Conservation (phyloP, 1,140 invertebrate genomes). For the Drosophila parabipectinata region DNA sequence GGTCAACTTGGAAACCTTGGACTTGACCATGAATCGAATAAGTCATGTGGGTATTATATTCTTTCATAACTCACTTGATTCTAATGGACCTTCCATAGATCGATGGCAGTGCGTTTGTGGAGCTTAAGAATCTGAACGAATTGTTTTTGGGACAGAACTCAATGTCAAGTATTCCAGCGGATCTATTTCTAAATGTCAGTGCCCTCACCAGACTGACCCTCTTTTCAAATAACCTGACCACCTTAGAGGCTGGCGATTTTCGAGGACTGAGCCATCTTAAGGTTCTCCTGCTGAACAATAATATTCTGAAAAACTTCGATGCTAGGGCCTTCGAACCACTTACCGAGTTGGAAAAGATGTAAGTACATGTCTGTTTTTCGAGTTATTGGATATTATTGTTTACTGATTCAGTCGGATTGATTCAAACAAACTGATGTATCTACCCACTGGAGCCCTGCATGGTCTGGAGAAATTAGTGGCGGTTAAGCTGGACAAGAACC, state of each 20-base stretch:
- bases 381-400: constrained; percentile 28
- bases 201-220: constrained; percentile 86
- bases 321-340: constrained; percentile 85
- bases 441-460: constrained; percentile 89
- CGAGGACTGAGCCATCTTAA: constrained; percentile 86
- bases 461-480: constrained; percentile 87
- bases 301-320: constrained; percentile 85
- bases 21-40: constrained; percentile 87
- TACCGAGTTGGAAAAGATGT: constrained; percentile 85
- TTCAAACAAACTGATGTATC: constrained; percentile 90
- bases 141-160: constrained; percentile 87
- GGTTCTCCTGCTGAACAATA: constrained; percentile 87
- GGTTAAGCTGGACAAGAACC: constrained; percentile 91
- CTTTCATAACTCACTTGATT: background rate
- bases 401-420: constrained; percentile 87
- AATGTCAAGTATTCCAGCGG: constrained; percentile 85
- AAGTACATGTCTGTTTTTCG: constrained; percentile 45
- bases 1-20: constrained; percentile 85
- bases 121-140: constrained; percentile 85
- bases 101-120: constrained; percentile 84
- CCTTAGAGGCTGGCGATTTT: constrained; percentile 85
- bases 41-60: constrained; percentile 47
- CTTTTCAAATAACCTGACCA: constrained; percentile 86
- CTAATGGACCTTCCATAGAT: constrained; percentile 54
- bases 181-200: constrained; percentile 84